phyloP scores from a whole-genome alignment of 2,797 vertebrate genomes.

The Acrossocheilus wenchowensis region DNA sequence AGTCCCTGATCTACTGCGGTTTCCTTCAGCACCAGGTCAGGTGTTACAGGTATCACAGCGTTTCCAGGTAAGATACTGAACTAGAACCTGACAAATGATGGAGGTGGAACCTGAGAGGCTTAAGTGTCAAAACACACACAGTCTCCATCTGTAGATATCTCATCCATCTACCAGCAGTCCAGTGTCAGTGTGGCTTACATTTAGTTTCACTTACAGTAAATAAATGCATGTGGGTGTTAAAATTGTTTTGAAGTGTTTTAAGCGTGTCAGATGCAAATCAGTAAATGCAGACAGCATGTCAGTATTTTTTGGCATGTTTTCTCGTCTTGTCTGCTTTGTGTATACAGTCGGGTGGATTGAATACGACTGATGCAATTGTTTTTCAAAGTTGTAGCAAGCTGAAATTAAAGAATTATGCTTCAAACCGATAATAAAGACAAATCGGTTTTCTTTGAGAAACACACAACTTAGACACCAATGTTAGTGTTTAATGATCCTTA shows the following conservation, averaged over 20 bases:
- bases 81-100: background rate
- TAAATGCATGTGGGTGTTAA: constrained; percentile 5
- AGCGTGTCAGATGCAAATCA: background rate
- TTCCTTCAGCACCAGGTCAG: background rate
- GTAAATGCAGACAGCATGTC: background rate
- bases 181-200: background rate
- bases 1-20: background rate
- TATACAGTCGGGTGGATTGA: background rate
- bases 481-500: background rate
- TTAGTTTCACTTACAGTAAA: constrained; percentile 35
- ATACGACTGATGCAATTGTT: background rate
- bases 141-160: constrained; percentile 14
- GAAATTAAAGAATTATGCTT: background rate
- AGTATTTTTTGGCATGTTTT: background rate
- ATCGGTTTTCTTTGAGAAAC: background rate
- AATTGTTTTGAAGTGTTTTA: background rate
- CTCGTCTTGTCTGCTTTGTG: background rate
- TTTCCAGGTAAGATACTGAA: background rate
- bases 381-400: background rate
- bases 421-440: background rate
- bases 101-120: constrained; percentile 22
- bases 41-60: background rate
- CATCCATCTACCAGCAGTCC: background rate
- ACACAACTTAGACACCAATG: background rate
- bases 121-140: background rate